Evolutionary conservation across 2,113 vertebrate genomes (phyloP), one percentile per base, ranked within the genome.

Genomic region (Callithrix jacchus): DNA sequence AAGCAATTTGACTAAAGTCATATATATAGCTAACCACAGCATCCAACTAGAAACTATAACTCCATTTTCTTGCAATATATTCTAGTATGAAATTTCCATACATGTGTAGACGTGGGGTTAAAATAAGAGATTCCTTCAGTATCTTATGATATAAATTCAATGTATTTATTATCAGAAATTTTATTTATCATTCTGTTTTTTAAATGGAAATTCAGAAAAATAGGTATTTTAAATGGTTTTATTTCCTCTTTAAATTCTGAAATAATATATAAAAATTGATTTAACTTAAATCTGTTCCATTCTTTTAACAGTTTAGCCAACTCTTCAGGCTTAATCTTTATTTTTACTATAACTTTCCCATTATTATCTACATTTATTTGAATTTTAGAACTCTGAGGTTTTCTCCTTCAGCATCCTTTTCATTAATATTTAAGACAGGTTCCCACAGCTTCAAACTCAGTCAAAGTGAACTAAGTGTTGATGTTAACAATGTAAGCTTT

Each of bases 381-480:
- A 83, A 2, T 68, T 95, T 95, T 87, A 54, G 37, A 92, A 54
- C 20, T 85, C 64, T 92, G 54, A 81, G n/a, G 20, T 87, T 95
- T 37, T 32, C 37, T 92, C 23, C 56, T 83, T 73, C 23, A 74
- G 37, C 32, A 66, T 92, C 13, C 30, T 27, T 89, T 52, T 81
- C 40, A 80, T 80, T 79, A 92, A 11, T 92, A 42, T 92, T 87
- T 95, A 74, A 87, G 85, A 71, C 52, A 61, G 42, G 14, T 73
- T 87, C 30, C 6, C 89, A 92, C 18, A 76, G 17, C 56, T 13
- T 54, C 37, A 68, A 9, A 47, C 32, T 92, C 13, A 37, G 54
- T 87, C 77, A 82, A 6, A 68, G n/a, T 68, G 56, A 92, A 88
- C 17, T 83, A 47, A 76, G 76, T 82, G 74, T 66, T 82, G 45